Evolutionary conservation across 2,797 vertebrate genomes (phyloP).

Genomic region (Tamandua tetradactyla): DNA sequence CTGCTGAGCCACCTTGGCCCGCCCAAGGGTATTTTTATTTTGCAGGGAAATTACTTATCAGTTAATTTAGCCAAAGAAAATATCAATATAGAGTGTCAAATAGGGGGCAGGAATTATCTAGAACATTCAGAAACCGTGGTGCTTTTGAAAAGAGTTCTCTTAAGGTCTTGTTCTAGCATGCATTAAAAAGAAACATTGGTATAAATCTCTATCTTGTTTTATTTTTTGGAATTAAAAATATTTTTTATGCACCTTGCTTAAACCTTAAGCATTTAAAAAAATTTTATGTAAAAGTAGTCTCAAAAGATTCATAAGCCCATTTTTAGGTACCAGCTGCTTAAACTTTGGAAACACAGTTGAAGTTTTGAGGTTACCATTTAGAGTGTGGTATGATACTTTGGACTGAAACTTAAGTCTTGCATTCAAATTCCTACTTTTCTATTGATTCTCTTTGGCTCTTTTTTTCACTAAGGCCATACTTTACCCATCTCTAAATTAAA

Average conservation of each 20-base stretch:
- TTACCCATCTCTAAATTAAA: constrained; percentile 47
- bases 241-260: constrained; percentile 51
- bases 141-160: constrained; percentile 30
- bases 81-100: constrained; percentile 19
- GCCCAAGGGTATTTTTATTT: constrained; percentile 31
- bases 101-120: constrained; percentile 13
- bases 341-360: constrained; percentile 39
- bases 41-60: constrained; percentile 21
- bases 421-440: constrained; percentile 14
- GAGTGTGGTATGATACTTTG: constrained; percentile 37
- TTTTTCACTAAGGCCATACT: neutral
- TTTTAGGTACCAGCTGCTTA: constrained; percentile 15
- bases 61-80: constrained; percentile 38
- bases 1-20: too few relatives aligned
- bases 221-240: constrained; percentile 52
- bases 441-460: constrained; percentile 37
- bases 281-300: constrained; percentile 53
- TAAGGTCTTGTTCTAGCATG: constrained; percentile 51
- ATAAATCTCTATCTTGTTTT: constrained; percentile 6
- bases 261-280: constrained; percentile 40
- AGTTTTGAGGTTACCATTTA: constrained; percentile 50
- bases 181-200: constrained; percentile 39
- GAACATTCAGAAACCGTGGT: constrained; percentile 11
- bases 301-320: constrained; percentile 15
- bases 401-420: constrained; percentile 19